Evolutionary conservation across 2,797 vertebrate genomes (phyloP), one percentile per base, ranked within the genome.

Genomic region (Aeoliscus strigatus): DNA sequence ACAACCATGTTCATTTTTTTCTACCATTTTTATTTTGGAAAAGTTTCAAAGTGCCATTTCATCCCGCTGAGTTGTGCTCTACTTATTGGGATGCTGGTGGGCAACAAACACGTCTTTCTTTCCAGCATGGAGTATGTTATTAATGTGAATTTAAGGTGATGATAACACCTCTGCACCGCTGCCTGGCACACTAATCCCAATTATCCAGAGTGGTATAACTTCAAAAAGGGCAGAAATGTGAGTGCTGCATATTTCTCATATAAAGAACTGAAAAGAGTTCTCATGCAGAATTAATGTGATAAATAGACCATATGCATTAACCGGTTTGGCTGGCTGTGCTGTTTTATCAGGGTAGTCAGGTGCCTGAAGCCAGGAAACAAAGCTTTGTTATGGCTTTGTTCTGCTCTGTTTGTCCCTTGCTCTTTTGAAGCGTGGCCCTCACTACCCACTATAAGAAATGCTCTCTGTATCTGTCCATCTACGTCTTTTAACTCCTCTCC

Each of bases 381-480:
- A 52, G 67, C 58, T 71, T 77, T 79, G 70, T 74, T 77, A 61
- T 70, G 53, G 63, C 62, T 81, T 73, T 75, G 73, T 79, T 77
- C 70, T 75, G 70, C 71, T 80, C 58, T 58, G 75, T 69, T 82
- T 77, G 69, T 65, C 41, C 63, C 60, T 47, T 39, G 16, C 46
- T 66, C 63, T 68, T 77, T 66, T 42, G 23, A 77, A 70, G 51
- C 70, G 50, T 59, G 39, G 51, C 70, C 57, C 40, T 68, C 51
- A 44, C 34, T 64, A 44, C 41, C 48, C n/a, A 23, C 54, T 60
- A 38, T 28, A 54, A 59, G 54, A 64, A 64, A 60, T 25, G 13
- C 44, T 61, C 21, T 39, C 49, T 57, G 35, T 32, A 39, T 42
- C 33, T 38, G 29, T 44, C 17, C 23, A 35, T 39, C 21, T 41